phyloP scores from a whole-genome alignment of 1,140 invertebrate species.

The Brachionus angularis region DNA sequence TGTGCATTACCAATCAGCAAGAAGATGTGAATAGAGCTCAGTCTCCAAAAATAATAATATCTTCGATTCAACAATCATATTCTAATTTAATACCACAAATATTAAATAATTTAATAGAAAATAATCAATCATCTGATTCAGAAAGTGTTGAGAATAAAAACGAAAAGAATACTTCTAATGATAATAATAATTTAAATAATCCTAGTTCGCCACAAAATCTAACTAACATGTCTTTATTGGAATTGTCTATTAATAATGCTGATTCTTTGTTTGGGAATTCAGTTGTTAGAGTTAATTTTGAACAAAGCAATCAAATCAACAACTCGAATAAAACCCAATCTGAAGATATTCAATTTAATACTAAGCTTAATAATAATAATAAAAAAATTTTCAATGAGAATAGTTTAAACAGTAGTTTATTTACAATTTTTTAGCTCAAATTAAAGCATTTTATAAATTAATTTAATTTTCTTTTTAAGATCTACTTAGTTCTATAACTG shows the following conservation, averaged over 20 bases:
- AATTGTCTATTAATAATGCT: constrained; percentile 21
- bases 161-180: no score
- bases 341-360: no score
- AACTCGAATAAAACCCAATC: no score
- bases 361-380: no score
- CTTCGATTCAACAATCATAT: constrained; percentile 3
- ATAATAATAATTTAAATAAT: no score
- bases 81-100: constrained; percentile 19
- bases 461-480: no score
- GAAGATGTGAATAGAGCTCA: background rate
- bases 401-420: no score
- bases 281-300: background rate
- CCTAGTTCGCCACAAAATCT: constrained; percentile 37
- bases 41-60: background rate
- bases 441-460: no score
- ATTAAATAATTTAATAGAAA: constrained; percentile 31
- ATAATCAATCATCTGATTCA: background rate
- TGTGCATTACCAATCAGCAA: no score
- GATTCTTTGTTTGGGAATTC: constrained; percentile 15
- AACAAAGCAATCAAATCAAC: background rate
- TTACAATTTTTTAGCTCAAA: no score
- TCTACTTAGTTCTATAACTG: no score
- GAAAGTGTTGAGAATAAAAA: background rate
- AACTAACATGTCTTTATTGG: constrained; percentile 17
- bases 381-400: no score